A percentile compares a stretch with the other conserved stretches of the same genome.
Evolutionary conservation across 2,797 vertebrate genomes (phyloP).

Genomic region (Chloroceryle amazona): DNA sequence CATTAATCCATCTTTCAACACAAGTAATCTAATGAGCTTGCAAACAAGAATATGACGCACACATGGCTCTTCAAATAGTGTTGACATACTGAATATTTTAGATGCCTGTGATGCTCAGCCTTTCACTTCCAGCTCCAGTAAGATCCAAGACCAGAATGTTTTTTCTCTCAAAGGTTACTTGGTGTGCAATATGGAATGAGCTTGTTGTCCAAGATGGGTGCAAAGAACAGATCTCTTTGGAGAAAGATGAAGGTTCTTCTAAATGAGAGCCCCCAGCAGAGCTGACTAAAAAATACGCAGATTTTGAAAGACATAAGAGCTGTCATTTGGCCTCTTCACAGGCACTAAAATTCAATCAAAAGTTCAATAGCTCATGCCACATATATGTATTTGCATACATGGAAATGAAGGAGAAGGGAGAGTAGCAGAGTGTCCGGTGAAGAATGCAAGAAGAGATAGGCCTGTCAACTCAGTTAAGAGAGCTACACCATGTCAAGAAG

Average conservation of each 20-base stretch:
- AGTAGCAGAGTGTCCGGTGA: background rate
- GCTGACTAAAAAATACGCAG: background rate
- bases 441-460: background rate
- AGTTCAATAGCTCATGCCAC: background rate
- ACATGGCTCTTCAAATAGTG: slow-evolving; percentile 8
- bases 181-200: background rate
- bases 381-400: background rate
- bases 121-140: slow-evolving; percentile 45
- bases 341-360: background rate
- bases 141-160: background rate
- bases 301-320: background rate
- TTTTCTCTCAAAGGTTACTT: background rate
- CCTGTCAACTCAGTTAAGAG: background rate
- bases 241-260: background rate
- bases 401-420: background rate
- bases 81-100: slow-evolving; percentile 36
- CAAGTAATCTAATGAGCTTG: slow-evolving; percentile 50
- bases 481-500: background rate
- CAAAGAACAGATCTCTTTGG: background rate
- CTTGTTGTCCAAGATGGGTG: background rate
- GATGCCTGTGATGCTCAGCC: background rate
- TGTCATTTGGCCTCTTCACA: background rate
- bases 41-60: slow-evolving; percentile 65
- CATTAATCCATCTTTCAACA: slow-evolving; percentile 62
- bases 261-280: background rate